Evolutionary conservation across 2,113 vertebrate genomes (phyloP), one percentile per base, ranked within the genome.

Genomic region (Hemiprocne comata): DNA sequence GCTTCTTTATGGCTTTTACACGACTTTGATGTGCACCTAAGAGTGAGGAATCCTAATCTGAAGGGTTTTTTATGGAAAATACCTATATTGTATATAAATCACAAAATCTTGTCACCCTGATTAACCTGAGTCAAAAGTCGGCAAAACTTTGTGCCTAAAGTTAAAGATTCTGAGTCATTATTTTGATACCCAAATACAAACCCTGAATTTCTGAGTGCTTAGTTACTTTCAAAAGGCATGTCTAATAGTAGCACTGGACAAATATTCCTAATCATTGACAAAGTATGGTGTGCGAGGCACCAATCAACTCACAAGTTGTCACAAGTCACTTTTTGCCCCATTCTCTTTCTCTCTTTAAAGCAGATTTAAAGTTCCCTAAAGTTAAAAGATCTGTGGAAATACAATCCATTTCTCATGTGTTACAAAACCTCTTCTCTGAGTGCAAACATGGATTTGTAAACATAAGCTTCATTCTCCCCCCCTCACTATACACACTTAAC

Each of bases 11-110:
- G 83, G 94, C 74, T 93, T 92, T 94, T 94, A 95, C 77, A 79
- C 0, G 3, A 94, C 95, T 97, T 97, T 96, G 94, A 96, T 96
- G 92, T 96, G 95, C 93, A 96, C 92, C 90, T 94, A 92, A 90
- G 66, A 94, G 85, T 34, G 50, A 95, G 85, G 94, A 96, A 93
- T 93, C 94, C 81, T 90, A 96, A 97, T 93, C 93, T 87, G 80
- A 90, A 84, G 36, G 46, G 65, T 40, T 85, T 90, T 85, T 86
- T 75, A 54, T 51, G 58, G 90, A 86, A 92, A 93, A 78, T 67
- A 85, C 48, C 87, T 66, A 44, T 75, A 72, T 65, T 87, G 83
- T 69, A 34, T 33, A 87, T 58, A 95, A 84, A 87, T 75, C 76
- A 85, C 72, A 92, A 64, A 93, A 90, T 61, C 86, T 84, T 48